phyloP scores from a whole-genome alignment of 2,888 invertebrate species.

The Aphidoletes aphidimyza region DNA sequence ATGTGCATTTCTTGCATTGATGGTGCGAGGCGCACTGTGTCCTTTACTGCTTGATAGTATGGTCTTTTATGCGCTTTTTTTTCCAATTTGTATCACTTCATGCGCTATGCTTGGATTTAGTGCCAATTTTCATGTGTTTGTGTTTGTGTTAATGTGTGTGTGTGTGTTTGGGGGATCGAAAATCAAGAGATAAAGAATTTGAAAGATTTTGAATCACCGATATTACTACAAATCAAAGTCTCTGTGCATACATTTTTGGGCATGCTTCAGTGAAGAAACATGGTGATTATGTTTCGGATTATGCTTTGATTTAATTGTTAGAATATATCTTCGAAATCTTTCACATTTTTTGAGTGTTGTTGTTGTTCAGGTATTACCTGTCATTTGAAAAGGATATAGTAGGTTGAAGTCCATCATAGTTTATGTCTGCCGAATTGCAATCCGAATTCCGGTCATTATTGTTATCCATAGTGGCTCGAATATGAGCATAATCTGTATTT shows the following conservation, averaged over 20 bases:
- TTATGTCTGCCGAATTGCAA: constrained; percentile 91
- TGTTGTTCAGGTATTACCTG: constrained; percentile 19
- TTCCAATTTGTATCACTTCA: neutral
- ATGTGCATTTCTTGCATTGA: neutral
- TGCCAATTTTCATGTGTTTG: neutral
- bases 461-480: constrained; percentile 77
- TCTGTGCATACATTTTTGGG: too few relatives aligned
- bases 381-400: constrained; percentile 92
- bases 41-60: neutral
- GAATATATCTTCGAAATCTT: neutral
- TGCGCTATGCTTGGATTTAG: neutral
- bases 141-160: constrained; percentile 5
- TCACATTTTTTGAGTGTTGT: neutral
- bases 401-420: constrained; percentile 92
- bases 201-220: constrained; percentile 20
- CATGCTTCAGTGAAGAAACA: too few relatives aligned
- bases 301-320: neutral
- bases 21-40: neutral
- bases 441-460: constrained; percentile 87
- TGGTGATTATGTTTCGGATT: neutral
- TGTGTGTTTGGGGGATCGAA: neutral
- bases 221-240: neutral
- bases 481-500: constrained; percentile 78
- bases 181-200: neutral
- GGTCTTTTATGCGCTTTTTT: neutral